Conservation (phyloP, 1,140 invertebrate species). For the Pseudomyrmex cubaensis region DNA sequence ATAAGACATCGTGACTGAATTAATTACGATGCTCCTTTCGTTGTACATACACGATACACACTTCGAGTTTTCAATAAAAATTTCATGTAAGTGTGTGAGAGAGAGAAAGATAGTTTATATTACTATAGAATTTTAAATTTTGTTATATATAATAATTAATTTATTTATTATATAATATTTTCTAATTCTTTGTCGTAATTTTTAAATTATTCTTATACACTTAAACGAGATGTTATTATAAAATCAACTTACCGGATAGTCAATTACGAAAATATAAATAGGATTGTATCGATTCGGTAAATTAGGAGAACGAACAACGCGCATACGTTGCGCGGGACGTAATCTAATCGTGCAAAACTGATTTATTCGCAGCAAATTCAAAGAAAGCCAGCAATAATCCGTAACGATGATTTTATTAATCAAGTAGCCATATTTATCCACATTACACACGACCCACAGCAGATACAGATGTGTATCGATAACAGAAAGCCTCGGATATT, state of each 20-base stretch:
- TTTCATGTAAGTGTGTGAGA: not conserved
- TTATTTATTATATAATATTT: not conserved
- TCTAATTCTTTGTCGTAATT: not conserved
- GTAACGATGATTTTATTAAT: conserved; percentile 61
- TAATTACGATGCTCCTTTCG: conserved; percentile 29
- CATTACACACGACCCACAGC: not conserved
- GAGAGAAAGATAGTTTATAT: not conserved
- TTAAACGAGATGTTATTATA: not conserved
- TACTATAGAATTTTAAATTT: not conserved
- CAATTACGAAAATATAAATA: not conserved
- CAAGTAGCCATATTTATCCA: conserved; percentile 48
- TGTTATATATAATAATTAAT: not conserved
- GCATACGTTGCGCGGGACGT: not conserved
- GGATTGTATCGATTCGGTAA: conserved; percentile 32
- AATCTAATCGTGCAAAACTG: conserved; percentile 41
- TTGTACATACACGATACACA: not conserved
- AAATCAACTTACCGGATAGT: not conserved
- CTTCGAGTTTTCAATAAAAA: not conserved
- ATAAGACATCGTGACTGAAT: conserved; percentile 21
- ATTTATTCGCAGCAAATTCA: conserved; percentile 30
- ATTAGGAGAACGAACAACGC: conserved; percentile 48
- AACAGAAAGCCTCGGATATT: conserved; percentile 37
- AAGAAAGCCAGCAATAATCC: conserved; percentile 41
- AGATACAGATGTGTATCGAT: conserved; percentile 36
- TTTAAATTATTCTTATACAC: conserved; percentile 3